These are phyloP conservation scores for Anas bernieri DNA, from an alignment of 2,797 vertebrate species.

Conservation along the genomic window DNA sequence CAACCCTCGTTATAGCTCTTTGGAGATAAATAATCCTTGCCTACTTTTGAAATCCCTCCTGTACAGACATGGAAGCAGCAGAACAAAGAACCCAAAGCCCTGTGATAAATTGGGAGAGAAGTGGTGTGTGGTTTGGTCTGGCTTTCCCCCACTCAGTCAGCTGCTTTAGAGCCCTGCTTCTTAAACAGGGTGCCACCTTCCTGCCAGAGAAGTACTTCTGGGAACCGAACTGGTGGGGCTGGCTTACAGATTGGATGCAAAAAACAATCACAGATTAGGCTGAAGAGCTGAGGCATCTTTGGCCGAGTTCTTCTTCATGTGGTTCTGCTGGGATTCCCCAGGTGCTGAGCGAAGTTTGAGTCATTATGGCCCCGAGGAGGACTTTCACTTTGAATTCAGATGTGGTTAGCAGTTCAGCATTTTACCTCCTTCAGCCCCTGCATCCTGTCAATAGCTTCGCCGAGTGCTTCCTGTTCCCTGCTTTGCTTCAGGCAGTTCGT, in stretches of 20 bases:
- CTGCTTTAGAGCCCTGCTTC: not conserved
- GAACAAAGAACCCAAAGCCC: not conserved
- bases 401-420: conserved; percentile 43
- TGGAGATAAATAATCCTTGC: not conserved
- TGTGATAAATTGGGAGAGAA: not conserved
- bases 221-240: conserved; percentile 28
- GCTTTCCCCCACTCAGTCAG: not conserved
- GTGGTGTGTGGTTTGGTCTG: not conserved
- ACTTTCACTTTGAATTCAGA: conserved; percentile 45
- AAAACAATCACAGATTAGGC: not conserved
- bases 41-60: not conserved
- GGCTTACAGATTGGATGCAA: not conserved
- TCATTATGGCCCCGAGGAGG: conserved; percentile 5
- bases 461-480: conserved; percentile 35
- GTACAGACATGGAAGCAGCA: not conserved
- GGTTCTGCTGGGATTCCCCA: conserved; percentile 60
- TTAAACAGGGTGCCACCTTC: conserved; percentile 1
- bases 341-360: conserved; percentile 11
- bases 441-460: not conserved
- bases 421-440: conserved; percentile 7
- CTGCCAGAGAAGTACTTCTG: conserved; percentile 22
- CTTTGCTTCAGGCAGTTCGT: conserved; percentile 1
- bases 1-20: not conserved
- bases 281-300: not conserved
- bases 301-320: conserved; percentile 38